Percentiles rank a stretch among this genome's conserved stretches.
phyloP scores from a whole-genome alignment of 2,888 invertebrate species.

The Chalcosyrphus nemorum region DNA sequence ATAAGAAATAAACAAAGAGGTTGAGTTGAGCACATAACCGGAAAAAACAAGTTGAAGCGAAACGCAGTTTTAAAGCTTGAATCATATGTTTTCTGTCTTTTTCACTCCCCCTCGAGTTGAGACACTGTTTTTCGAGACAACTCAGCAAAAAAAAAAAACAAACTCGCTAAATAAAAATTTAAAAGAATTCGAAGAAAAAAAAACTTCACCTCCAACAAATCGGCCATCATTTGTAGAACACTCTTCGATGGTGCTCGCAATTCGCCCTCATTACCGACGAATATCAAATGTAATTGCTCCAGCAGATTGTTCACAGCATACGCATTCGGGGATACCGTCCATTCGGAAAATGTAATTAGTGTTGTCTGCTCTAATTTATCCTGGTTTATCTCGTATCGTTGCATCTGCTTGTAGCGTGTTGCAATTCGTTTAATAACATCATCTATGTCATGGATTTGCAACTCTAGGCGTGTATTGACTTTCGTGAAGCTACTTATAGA shows the following conservation, averaged over 20 bases:
- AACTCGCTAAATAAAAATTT: not conserved
- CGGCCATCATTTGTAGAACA: constrained; percentile 81
- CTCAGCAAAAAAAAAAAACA: not conserved
- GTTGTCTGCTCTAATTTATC: constrained; percentile 85
- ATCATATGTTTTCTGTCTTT: not conserved
- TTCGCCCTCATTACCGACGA: constrained; percentile 76
- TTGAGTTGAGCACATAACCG: constrained; percentile 27
- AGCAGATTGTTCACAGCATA: constrained; percentile 86
- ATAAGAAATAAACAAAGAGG: constrained; percentile 22
- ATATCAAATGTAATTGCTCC: constrained; percentile 86
- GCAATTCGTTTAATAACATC: constrained; percentile 85
- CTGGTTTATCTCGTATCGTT: constrained; percentile 83
- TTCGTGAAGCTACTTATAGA: constrained; percentile 78
- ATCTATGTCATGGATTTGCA: constrained; percentile 85
- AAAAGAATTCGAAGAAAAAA: not conserved
- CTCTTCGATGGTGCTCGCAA: constrained; percentile 82
- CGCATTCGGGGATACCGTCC: constrained; percentile 87
- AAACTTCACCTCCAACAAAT: constrained; percentile 71
- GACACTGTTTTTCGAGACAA: constrained; percentile 3
- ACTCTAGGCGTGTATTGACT: constrained; percentile 83
- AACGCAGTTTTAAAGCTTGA: not conserved
- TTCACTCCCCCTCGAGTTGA: not conserved
- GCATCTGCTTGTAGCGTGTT: constrained; percentile 85
- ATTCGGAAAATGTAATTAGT: constrained; percentile 87
- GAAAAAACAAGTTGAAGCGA: constrained; percentile 30